Conservation (phyloP, 2,797 vertebrate genomes). For the Catamblyrhynchus diadema region DNA sequence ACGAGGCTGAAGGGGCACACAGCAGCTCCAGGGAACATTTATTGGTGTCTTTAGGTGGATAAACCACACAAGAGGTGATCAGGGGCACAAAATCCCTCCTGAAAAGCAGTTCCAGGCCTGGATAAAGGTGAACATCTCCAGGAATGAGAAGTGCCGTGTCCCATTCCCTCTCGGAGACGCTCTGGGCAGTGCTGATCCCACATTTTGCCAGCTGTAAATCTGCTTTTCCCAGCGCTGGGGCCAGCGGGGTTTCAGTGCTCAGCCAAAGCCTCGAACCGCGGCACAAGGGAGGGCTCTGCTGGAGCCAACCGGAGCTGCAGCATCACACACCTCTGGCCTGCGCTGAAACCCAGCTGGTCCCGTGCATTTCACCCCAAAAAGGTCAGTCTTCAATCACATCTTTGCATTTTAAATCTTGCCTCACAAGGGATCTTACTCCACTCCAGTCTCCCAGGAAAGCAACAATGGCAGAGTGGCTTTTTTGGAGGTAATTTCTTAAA, state of each 20-base stretch:
- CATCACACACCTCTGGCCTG: fast-evolving
- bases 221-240: not conserved
- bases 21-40: not conserved
- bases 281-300: slow-evolving; percentile 73
- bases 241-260: fast-evolving
- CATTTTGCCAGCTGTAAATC: fast-evolving
- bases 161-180: fast-evolving
- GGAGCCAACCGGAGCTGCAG: slow-evolving; percentile 41
- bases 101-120: not conserved
- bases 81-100: not conserved
- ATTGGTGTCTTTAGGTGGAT: not conserved
- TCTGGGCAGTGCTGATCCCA: fast-evolving
- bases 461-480: fast-evolving
- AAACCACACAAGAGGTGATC: fast-evolving
- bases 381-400: fast-evolving
- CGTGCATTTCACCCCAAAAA: fast-evolving
- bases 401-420: fast-evolving
- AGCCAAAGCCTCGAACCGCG: not conserved
- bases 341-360: fast-evolving
- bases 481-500: not conserved
- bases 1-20: not conserved
- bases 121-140: fast-evolving
- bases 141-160: fast-evolving
- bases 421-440: fast-evolving
- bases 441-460: not conserved